Percentiles rank a stretch among this genome's conserved stretches.
These are phyloP conservation scores for Drosophila macrospina DNA, from an alignment of 2,888 invertebrate species.

Conservation along the genomic window DNA sequence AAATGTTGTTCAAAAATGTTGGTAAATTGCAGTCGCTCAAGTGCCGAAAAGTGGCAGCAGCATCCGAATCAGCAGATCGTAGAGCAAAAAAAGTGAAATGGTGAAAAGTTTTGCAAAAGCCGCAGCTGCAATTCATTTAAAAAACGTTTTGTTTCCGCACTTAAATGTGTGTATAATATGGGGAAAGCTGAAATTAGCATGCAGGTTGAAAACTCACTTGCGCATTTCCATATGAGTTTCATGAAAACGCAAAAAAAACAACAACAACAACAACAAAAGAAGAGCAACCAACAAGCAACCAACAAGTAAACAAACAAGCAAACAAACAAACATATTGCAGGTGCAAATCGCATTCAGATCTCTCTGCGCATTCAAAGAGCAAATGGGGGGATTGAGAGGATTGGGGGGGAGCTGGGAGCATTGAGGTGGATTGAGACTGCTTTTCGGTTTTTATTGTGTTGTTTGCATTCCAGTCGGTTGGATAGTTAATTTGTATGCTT, in stretches of 20 bases:
- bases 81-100: constrained; percentile 1
- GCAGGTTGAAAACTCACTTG: constrained; percentile 47
- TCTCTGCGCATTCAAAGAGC: constrained; percentile 20
- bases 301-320: constrained; percentile 35
- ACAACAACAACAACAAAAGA: constrained; percentile 10
- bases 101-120: constrained; percentile 25
- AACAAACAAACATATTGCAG: constrained; percentile 56
- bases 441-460: constrained; percentile 34
- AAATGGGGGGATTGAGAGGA: no score
- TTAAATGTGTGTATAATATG: constrained; percentile 33
- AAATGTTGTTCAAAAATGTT: constrained; percentile 14
- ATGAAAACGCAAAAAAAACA: constrained; percentile 22
- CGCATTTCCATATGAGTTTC: constrained; percentile 34
- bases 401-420: no score
- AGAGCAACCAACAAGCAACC: constrained; percentile 14
- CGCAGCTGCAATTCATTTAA: constrained; percentile 38
- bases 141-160: constrained; percentile 56
- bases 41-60: constrained; percentile 26
- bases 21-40: constrained; percentile 37
- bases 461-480: constrained; percentile 40
- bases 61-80: constrained; percentile 18
- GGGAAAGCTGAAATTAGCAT: constrained; percentile 56
- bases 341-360: constrained; percentile 56
- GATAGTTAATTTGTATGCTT: constrained; percentile 57
- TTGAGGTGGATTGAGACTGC: constrained; percentile 6